Conservation (phyloP, 1,140 invertebrate species). For the Lordiphosa clarofinis region DNA sequence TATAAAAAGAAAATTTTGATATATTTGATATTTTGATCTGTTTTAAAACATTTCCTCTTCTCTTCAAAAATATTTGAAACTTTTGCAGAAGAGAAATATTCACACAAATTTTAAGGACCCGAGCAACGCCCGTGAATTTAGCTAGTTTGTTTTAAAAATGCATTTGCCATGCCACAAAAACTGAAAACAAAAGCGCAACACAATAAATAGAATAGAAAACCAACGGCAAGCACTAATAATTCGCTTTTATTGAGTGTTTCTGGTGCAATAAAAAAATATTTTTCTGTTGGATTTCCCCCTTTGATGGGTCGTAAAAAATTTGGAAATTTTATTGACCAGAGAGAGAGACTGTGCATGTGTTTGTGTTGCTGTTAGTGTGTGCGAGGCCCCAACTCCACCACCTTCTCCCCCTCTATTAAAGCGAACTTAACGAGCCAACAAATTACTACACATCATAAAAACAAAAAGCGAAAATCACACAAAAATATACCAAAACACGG, state of each 20-base stretch:
- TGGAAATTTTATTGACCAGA: conserved; percentile 41
- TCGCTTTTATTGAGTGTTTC: conserved; percentile 78
- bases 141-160: background rate
- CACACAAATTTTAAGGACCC: too few relatives aligned
- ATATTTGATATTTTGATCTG: too few relatives aligned
- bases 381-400: conserved; percentile 9
- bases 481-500: conserved; percentile 41
- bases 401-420: conserved; percentile 42
- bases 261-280: conserved; percentile 69
- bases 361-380: too few relatives aligned
- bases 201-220: too few relatives aligned
- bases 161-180: background rate
- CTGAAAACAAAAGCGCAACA: too few relatives aligned
- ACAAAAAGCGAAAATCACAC: conserved; percentile 46
- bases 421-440: conserved; percentile 74
- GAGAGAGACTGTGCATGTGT: conserved; percentile 18
- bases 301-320: conserved; percentile 58
- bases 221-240: conserved; percentile 53
- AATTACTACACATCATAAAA: conserved; percentile 73
- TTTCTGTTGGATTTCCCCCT: conserved; percentile 52
- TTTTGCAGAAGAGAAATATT: too few relatives aligned
- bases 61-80: too few relatives aligned
- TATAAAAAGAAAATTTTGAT: too few relatives aligned
- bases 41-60: too few relatives aligned
- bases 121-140: too few relatives aligned